Base-by-base conservation (phyloP, 2,888 invertebrate species). In the Mystacides longicornis region DNA sequence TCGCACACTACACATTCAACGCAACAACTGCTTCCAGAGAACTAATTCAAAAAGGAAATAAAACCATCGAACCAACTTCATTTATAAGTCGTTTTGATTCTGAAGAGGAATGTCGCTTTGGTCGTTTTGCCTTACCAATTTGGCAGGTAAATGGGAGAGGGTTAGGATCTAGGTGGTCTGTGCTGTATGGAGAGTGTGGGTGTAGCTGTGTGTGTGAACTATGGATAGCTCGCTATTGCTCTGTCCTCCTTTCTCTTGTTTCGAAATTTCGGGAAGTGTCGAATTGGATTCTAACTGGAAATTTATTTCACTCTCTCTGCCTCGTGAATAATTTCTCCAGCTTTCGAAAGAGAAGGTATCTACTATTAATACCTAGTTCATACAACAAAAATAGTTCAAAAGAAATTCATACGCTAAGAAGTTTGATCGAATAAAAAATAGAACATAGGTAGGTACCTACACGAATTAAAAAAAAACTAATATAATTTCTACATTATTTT, bases 181-280 rank as follows among this genome's bases (percentile, higher is more conserved):
- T n/a, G n/a, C n/a, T 56, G 51, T 51, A 23, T 52, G 55, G 46
- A n/a, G n/a, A n/a, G 37, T 57, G 55, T 51, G 58, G 57, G 57
- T 59, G 57, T 53, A 55, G 54, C 53, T 55, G 58, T 54, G 51
- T 49, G 51, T 56, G 58, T 56, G 56, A 58, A 57, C 57, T 55
- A 43, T 33, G 60, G 57, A 59, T 61, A 55, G 58, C 55, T 61
- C 55, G 54, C 55, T 55, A 60, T 60, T 58, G 56, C 60, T 60
- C 58, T 60, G 55, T 59, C 57, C 59, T 61, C 59, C 61, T 55
- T 59, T 59, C 60, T 59, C 58, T 58, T n/a, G 59, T 59, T 61
- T 61, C 57, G 61, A 57, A 59, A 59, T 57, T 61, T 61, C 55
- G 59, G 54, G 55, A 49, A 7, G 51, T 45, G 50, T 47, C 56